Evolutionary conservation across 2,888 invertebrate species (phyloP).

Genomic region (Cryptocephalus primarius): DNA sequence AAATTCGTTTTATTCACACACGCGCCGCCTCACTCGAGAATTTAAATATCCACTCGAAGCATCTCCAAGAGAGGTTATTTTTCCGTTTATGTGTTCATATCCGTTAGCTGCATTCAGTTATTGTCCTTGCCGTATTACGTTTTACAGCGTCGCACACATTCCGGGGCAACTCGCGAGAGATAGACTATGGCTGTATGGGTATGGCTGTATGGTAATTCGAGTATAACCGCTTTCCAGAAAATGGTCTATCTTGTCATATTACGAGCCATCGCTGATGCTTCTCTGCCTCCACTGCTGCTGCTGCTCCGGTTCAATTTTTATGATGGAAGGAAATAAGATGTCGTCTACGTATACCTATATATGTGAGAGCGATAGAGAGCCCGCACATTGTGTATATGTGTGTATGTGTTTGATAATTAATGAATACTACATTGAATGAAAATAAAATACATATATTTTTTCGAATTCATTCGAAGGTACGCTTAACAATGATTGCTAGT

Average conservation of each 20-base stretch:
- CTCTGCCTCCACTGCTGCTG: too few species aligned
- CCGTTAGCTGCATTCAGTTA: conserved; percentile 33
- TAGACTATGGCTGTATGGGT: conserved; percentile 25
- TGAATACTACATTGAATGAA: too few species aligned
- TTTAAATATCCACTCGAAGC: conserved; percentile 29
- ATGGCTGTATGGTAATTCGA: conserved; percentile 24
- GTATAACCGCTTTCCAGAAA: conserved; percentile 22
- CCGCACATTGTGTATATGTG: too few species aligned
- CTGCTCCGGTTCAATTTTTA: too few species aligned
- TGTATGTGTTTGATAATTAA: too few species aligned
- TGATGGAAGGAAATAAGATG: too few species aligned
- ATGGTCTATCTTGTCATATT: conserved; percentile 20
- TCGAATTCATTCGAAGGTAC: too few species aligned
- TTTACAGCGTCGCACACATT: conserved; percentile 26
- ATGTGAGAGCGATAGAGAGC: too few species aligned
- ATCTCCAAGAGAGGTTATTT: conserved; percentile 27
- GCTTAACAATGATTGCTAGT: too few species aligned
- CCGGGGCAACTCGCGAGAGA: conserved; percentile 21
- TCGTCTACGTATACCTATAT: too few species aligned
- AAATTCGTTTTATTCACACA: conserved; percentile 22
- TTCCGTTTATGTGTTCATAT: conserved; percentile 35
- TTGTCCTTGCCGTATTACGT: conserved; percentile 33
- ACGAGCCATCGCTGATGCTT: not conserved
- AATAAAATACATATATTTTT: too few species aligned
- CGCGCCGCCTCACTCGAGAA: conserved; percentile 18